These are phyloP conservation scores for Sipha flava DNA, from an alignment of 1,140 invertebrate species.

Conservation along the genomic window DNA sequence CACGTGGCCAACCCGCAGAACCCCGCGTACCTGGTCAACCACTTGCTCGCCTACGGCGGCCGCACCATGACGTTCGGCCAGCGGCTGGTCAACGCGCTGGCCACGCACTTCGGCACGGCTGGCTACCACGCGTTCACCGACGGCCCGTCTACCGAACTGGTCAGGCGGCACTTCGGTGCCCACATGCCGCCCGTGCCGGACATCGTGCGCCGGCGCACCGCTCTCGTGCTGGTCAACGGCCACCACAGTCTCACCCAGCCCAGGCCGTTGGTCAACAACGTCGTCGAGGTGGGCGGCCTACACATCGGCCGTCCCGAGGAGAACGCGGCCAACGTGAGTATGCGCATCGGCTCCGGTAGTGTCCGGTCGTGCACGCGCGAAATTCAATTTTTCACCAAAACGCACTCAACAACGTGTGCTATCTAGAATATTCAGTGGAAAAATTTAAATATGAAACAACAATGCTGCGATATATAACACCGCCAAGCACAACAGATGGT, in stretches of 20 bases:
- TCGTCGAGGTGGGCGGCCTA: conserved; percentile 61
- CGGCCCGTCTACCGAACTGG: conserved; percentile 1
- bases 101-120: not conserved
- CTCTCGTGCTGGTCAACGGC: conserved; percentile 55
- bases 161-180: conserved; percentile 33
- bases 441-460: no score
- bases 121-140: conserved; percentile 5
- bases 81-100: conserved; percentile 33
- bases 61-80: conserved; percentile 34
- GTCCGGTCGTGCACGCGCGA: no score
- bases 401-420: no score
- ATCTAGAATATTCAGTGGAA: no score
- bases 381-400: no score
- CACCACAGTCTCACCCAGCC: conserved; percentile 53
- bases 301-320: conserved; percentile 52
- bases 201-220: conserved; percentile 49
- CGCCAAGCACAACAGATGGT: no score
- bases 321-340: not conserved
- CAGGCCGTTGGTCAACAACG: conserved; percentile 50
- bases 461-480: no score
- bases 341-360: no score
- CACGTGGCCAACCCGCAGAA: conserved; percentile 39
- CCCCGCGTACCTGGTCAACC: conserved; percentile 36
- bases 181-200: conserved; percentile 46
- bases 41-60: conserved; percentile 24